These are phyloP conservation scores for Amazona guildingii DNA, from an alignment of 2,113 vertebrate species.

Conservation along the genomic window DNA sequence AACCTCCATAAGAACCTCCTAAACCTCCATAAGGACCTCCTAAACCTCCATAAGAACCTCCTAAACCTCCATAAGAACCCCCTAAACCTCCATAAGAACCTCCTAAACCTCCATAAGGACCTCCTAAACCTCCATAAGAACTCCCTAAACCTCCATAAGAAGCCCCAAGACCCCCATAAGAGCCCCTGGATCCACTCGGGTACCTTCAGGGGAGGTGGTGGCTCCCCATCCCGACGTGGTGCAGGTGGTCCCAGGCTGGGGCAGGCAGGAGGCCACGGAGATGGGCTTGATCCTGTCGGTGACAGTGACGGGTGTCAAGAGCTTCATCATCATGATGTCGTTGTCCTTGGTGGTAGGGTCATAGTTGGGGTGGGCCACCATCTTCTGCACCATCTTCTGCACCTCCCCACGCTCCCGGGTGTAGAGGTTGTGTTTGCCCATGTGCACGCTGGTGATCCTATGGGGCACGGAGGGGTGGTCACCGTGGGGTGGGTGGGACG, in stretches of 20 bases:
- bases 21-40: background rate
- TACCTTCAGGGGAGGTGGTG: slow-evolving; percentile 76
- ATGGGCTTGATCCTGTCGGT: slow-evolving; percentile 74
- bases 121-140: no score
- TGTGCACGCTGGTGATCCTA: slow-evolving; percentile 3
- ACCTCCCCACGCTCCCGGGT: background rate
- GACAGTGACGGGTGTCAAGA: slow-evolving; percentile 57
- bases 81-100: no score
- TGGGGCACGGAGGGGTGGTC: background rate
- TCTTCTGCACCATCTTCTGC: background rate
- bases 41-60: no score
- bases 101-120: no score
- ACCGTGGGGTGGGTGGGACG: no score
- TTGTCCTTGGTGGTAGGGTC: slow-evolving; percentile 71
- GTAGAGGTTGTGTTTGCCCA: slow-evolving; percentile 59
- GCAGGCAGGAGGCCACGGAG: slow-evolving; percentile 75
- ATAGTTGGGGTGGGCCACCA: slow-evolving; percentile 52
- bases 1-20: no score
- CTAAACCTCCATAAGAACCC: no score
- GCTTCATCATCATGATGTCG: slow-evolving; percentile 85
- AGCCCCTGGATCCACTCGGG: background rate
- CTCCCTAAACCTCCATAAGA: no score
- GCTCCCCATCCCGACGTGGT: slow-evolving; percentile 83
- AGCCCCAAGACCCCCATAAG: background rate
- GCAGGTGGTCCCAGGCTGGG: slow-evolving; percentile 72